phyloP scores from a whole-genome alignment of 2,888 invertebrate species.

The Graphium colonna region DNA sequence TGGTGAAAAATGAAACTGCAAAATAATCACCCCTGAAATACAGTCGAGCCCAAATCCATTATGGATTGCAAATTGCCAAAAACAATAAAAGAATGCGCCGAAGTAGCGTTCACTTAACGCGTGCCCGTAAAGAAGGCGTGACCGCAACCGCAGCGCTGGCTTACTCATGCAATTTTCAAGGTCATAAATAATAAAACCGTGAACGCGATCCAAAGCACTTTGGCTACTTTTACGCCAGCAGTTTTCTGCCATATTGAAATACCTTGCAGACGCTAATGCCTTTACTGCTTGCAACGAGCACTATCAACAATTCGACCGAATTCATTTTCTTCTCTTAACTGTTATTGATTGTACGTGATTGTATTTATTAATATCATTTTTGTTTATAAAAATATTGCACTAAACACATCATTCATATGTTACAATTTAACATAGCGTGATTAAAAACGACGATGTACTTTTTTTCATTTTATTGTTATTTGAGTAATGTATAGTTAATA shows the following conservation, averaged over 20 bases:
- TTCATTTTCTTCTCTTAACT: neutral
- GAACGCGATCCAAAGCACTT: conserved; percentile 74
- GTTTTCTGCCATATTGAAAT: conserved; percentile 60
- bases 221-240: conserved; percentile 78
- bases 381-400: no score
- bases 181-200: conserved; percentile 77
- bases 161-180: conserved; percentile 77
- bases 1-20: no score
- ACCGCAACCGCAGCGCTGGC: conserved; percentile 72
- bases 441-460: no score
- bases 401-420: no score
- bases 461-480: no score
- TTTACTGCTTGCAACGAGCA: conserved; percentile 20
- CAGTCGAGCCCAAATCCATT: neutral
- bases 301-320: conserved; percentile 6
- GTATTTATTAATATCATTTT: no score
- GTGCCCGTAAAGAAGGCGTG: conserved; percentile 71
- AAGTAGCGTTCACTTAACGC: conserved; percentile 65
- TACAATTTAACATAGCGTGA: no score
- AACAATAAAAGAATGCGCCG: conserved; percentile 50
- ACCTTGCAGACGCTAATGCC: conserved; percentile 45
- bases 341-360: neutral
- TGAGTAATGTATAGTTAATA: no score
- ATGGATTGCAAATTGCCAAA: conserved; percentile 44
- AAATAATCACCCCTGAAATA: neutral